Base-by-base conservation (phyloP, 2,888 invertebrate genomes). In the Gymnocheta viridis region DNA sequence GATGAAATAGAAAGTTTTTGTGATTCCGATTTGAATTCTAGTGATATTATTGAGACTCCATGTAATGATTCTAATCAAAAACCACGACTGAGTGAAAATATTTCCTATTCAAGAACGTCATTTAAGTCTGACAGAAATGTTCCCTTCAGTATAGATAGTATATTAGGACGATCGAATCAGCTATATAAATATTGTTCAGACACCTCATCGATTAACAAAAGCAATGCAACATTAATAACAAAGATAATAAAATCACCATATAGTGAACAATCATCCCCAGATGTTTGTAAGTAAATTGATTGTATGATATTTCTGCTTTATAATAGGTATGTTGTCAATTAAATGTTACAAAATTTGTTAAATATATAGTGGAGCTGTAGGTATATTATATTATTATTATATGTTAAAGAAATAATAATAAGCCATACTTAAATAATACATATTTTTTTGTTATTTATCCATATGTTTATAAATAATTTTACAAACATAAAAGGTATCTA, bases 111-210 rank as follows among this genome's bases (percentile, higher is more conserved):
- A 41, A 60, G 51, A 60, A 41, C 44, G 22, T 38, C 24, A 7
- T 58, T 14, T 17, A 80, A 73, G 5, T 51, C 67, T 6, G 44
- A 60, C 17, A 10, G 24, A 24, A 73, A 73, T 51, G 67, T 66
- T n/a, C 2, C 67, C 4, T 81, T 81, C 54, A 74, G 51, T 32
- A 81, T 81, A 60, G 81, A 81, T 7, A 81, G 24, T 47, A 74
- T 81, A 44, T 54, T 81, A 35, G 67, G 60, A 27, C 29, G 44
- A n/a, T 35, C 81, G 17, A 60, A 67, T 7, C 41, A 81, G 3
- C 51, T 67, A 14, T 4, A 60, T 19, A 67, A 74, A 60, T 51
- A 41, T 38, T 17, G 44, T 24, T 60, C 60, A 4, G 60, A 74
- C 17, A 35, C 44, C 1, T 3, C 47, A 19, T 2, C 22, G n/a